Percentiles rank a stretch among this genome's conserved stretches.
phyloP scores from a whole-genome alignment of 2,888 invertebrate species.

The Drosophila recens region DNA sequence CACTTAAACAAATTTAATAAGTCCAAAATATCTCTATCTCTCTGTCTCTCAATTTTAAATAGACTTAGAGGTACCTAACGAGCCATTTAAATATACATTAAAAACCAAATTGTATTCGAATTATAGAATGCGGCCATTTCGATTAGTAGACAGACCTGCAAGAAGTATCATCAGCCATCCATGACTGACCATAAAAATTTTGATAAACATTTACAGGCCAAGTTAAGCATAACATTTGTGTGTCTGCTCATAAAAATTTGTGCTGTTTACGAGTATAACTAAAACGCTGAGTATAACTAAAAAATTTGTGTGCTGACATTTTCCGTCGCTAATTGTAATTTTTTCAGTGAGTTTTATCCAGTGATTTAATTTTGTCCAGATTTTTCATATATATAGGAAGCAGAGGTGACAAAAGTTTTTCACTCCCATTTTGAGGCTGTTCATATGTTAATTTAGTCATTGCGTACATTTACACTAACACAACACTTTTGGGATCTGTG shows the following conservation, averaged over 20 bases:
- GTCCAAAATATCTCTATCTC: not conserved
- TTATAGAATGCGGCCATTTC: conserved; percentile 8
- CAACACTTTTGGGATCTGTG: conserved; percentile 15
- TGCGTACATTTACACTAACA: conserved; percentile 28
- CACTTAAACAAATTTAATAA: no score
- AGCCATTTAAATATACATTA: conserved; percentile 46
- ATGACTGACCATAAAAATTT: conserved; percentile 23
- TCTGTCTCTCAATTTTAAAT: not conserved
- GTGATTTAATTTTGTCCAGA: not conserved
- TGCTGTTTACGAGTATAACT: not conserved
- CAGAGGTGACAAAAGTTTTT: not conserved
- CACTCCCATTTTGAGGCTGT: conserved; percentile 32
- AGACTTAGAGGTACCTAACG: conserved; percentile 17
- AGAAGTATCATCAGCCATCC: conserved; percentile 7
- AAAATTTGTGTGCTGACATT: not conserved
- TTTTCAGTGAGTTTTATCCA: not conserved
- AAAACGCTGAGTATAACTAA: not conserved
- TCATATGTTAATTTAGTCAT: conserved; percentile 53
- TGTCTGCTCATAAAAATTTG: conserved; percentile 22
- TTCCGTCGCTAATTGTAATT: not conserved
- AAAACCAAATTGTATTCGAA: conserved; percentile 15
- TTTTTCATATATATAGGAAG: no score
- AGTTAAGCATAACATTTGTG: conserved; percentile 52
- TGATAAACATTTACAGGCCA: conserved; percentile 48
- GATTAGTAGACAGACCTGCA: not conserved